Conservation (phyloP, 2,113 vertebrate genomes). For the Corapipo altera region DNA sequence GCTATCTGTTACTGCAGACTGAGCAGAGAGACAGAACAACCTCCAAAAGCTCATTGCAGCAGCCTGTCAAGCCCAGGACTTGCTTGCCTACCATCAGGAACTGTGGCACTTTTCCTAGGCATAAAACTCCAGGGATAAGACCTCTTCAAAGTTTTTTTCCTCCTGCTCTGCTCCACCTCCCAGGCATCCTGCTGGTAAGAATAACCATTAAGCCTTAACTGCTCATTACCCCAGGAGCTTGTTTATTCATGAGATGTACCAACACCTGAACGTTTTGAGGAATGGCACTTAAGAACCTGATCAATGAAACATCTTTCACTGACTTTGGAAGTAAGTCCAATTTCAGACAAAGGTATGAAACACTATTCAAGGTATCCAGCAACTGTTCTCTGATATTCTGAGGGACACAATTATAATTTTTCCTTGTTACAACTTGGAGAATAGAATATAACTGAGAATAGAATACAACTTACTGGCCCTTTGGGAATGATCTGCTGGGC, state of each 20-base stretch:
- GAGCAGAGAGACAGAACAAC: not conserved
- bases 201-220: not conserved
- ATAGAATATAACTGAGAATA: too few species aligned
- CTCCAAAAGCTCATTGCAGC: not conserved
- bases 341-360: not conserved
- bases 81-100: accelerated
- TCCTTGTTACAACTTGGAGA: not conserved
- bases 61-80: not conserved
- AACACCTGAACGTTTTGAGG: not conserved
- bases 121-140: not conserved
- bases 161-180: not conserved
- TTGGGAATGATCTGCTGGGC: not conserved
- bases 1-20: not conserved
- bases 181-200: not conserved
- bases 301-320: not conserved
- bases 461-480: not conserved
- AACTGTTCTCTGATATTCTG: not conserved
- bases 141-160: not conserved
- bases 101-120: not conserved
- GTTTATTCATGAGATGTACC: not conserved
- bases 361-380: not conserved
- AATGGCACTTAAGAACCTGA: not conserved
- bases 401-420: not conserved
- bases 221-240: not conserved
- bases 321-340: not conserved